Conservation (phyloP, 1,140 invertebrate genomes). For the Drosophila sp. region DNA sequence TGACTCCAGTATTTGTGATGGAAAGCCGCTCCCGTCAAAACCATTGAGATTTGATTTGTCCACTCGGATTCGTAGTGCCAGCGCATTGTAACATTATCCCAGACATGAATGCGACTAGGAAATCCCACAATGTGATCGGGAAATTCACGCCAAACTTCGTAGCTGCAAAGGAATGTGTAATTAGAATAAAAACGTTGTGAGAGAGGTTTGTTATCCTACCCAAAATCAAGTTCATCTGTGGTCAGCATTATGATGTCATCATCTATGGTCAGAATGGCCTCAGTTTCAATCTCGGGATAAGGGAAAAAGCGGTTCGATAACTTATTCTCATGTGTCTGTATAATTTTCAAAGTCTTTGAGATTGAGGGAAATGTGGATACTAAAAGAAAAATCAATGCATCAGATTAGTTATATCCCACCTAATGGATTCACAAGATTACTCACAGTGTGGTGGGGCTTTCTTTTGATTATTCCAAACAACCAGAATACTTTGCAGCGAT, state of each 20-base stretch:
- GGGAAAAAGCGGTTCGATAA: slow-evolving; percentile 97
- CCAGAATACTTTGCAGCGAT: slow-evolving; percentile 93
- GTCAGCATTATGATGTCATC: slow-evolving; percentile 98
- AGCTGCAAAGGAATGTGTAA: slow-evolving; percentile 73
- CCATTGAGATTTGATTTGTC: slow-evolving; percentile 97
- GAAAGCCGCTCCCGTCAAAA: slow-evolving; percentile 96
- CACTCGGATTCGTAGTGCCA: slow-evolving; percentile 98
- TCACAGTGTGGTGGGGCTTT: slow-evolving; percentile 92
- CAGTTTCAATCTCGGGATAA: slow-evolving; percentile 96
- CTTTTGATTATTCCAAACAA: slow-evolving; percentile 96
- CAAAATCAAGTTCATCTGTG: slow-evolving; percentile 96
- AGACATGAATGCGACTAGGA: slow-evolving; percentile 94
- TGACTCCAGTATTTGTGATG: slow-evolving; percentile 97
- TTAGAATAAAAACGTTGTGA: not conserved
- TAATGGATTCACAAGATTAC: too few species aligned
- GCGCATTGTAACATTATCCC: slow-evolving; percentile 91
- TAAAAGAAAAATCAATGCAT: slow-evolving; percentile 80
- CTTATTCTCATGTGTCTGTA: slow-evolving; percentile 95
- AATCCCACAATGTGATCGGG: slow-evolving; percentile 96
- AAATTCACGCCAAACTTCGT: slow-evolving; percentile 96
- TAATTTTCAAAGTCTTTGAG: slow-evolving; percentile 94
- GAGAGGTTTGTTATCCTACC: slow-evolving; percentile 83
- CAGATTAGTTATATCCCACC: too few species aligned
- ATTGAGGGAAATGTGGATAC: slow-evolving; percentile 94
- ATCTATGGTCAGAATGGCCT: slow-evolving; percentile 95